Evolutionary conservation across 2,888 invertebrate species (phyloP).

Genomic region (Diaperis boleti): DNA sequence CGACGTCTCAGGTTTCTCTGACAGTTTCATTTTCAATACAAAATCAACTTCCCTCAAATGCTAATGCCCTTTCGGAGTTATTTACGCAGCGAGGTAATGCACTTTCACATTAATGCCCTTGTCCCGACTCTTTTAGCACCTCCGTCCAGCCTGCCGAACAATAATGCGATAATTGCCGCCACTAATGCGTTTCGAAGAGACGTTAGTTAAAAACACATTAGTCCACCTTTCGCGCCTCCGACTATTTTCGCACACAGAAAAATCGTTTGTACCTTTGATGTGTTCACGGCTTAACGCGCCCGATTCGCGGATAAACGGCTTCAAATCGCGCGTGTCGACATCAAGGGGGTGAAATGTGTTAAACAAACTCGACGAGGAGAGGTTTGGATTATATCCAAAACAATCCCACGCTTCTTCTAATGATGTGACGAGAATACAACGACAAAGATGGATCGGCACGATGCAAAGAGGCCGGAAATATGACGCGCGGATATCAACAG

Average conservation of each 20-base stretch:
- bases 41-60: too few relatives aligned
- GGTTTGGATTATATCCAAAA: constrained; percentile 55
- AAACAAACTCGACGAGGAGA: constrained; percentile 45
- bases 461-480: constrained; percentile 35
- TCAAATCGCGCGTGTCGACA: constrained; percentile 47
- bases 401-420: constrained; percentile 52
- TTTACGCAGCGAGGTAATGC: constrained; percentile 23
- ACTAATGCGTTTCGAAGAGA: constrained; percentile 39
- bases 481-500: constrained; percentile 25
- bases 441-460: constrained; percentile 36
- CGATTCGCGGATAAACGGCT: constrained; percentile 50
- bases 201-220: constrained; percentile 43
- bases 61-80: not conserved
- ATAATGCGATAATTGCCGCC: constrained; percentile 47
- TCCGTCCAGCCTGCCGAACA: constrained; percentile 44
- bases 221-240: constrained; percentile 8
- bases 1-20: too few relatives aligned
- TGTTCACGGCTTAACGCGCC: constrained; percentile 35
- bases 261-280: constrained; percentile 32
- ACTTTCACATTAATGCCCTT: constrained; percentile 23
- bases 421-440: constrained; percentile 49
- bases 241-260: constrained; percentile 35
- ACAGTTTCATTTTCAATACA: too few relatives aligned
- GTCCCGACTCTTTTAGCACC: constrained; percentile 43
- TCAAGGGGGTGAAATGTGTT: constrained; percentile 32